Percentiles rank a stretch among this genome's conserved stretches.
Conservation (phyloP, 1,140 invertebrate genomes). For the Eupristina koningsbergeri region DNA sequence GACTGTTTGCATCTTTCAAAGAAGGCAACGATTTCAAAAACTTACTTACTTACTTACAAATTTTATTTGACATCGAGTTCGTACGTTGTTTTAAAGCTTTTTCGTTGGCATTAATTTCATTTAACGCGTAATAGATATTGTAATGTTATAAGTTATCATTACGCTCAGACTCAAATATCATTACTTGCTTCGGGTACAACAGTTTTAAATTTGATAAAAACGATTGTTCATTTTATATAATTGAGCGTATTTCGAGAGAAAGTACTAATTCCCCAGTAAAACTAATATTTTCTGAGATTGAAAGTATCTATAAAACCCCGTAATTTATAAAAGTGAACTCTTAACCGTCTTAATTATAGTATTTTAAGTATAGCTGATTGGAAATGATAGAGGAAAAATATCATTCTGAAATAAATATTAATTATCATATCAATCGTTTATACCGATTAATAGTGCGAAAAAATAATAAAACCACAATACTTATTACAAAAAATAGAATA, state of each 20-base stretch:
- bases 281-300: no score
- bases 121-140: no score
- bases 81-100: no score
- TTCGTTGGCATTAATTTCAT: no score
- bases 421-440: not conserved
- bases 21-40: not conserved
- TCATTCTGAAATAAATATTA: not conserved
- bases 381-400: not conserved
- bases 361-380: no score
- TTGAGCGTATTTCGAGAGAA: no score
- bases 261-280: no score
- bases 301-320: no score
- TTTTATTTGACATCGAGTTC: no score
- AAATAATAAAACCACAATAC: not conserved
- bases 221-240: no score
- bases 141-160: not conserved
- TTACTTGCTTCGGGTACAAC: not conserved
- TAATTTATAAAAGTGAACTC: not conserved
- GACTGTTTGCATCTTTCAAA: not conserved
- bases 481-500: no score
- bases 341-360: not conserved
- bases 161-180: not conserved
- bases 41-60: not conserved
- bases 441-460: not conserved
- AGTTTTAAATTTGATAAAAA: not conserved